Conservation (phyloP, 2,888 invertebrate genomes). For the Halocaridina rubra region DNA sequence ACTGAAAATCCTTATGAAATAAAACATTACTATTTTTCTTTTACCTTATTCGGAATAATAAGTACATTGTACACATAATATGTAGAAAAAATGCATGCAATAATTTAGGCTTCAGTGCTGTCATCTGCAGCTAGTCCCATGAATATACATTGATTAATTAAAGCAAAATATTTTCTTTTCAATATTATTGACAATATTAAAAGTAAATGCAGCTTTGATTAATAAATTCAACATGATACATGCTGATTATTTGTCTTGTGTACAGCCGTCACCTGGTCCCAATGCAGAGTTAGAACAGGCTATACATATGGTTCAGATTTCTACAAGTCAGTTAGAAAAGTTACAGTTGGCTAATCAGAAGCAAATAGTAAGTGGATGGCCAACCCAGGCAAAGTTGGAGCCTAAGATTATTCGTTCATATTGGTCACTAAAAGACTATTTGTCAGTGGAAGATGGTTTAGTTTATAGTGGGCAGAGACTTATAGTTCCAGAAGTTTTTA, state of each 20-base stretch:
- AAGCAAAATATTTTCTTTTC: too few relatives aligned
- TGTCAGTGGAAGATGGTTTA: not conserved
- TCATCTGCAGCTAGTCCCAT: too few relatives aligned
- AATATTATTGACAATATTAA: too few relatives aligned
- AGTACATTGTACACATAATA: too few relatives aligned
- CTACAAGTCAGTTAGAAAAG: not conserved
- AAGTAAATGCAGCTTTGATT: too few relatives aligned
- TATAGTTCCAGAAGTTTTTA: not conserved
- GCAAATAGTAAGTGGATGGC: not conserved
- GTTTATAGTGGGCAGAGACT: not conserved
- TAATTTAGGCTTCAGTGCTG: too few relatives aligned
- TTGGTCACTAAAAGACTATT: not conserved
- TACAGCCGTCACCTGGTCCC: not conserved
- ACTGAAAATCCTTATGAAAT: too few relatives aligned
- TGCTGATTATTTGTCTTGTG: not conserved
- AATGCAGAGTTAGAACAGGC: not conserved
- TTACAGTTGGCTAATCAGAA: not conserved
- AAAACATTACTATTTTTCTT: too few relatives aligned
- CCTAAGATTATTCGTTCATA: not conserved
- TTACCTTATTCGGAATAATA: too few relatives aligned
- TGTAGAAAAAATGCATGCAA: too few relatives aligned
- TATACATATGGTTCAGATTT: not conserved
- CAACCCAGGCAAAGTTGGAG: not conserved
- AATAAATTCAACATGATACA: not conserved
- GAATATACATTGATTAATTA: too few relatives aligned